Conservation (phyloP, 2,113 vertebrate genomes). For the Zosterops borbonicus region DNA sequence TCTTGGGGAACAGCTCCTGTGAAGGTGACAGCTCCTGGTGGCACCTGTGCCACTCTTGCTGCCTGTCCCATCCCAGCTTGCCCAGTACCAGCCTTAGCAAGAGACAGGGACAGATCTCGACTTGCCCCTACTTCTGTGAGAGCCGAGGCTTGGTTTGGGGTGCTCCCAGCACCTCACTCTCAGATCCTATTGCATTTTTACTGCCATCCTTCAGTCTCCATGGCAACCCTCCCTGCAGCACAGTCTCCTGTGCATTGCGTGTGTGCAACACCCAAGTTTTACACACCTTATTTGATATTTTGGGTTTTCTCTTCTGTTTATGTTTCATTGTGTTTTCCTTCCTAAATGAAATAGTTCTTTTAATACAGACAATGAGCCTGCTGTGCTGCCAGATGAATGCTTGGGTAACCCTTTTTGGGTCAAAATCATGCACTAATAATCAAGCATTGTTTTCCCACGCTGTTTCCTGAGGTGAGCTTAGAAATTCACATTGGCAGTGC, state of each 20-base stretch:
- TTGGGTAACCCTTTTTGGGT: background rate
- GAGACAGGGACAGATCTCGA: background rate
- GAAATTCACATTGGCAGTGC: background rate
- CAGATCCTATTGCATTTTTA: background rate
- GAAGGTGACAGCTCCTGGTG: background rate
- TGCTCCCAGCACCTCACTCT: background rate
- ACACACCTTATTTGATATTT: background rate
- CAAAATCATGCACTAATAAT: background rate
- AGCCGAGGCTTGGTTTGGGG: rapidly evolving
- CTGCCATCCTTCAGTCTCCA: slow-evolving; percentile 39
- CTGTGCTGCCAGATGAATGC: background rate
- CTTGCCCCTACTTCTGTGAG: background rate
- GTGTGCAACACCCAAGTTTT: background rate
- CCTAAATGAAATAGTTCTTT: background rate
- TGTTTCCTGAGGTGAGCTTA: background rate
- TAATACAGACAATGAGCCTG: background rate
- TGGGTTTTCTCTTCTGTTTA: background rate
- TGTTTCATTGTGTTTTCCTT: background rate
- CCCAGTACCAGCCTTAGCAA: background rate
- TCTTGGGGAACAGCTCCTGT: background rate
- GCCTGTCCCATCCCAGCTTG: background rate
- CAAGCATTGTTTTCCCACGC: background rate
- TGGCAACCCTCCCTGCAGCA: slow-evolving; percentile 38
- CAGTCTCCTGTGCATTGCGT: background rate
- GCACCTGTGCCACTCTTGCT: background rate